Evolutionary conservation across 2,888 invertebrate genomes (phyloP), one percentile per base, ranked within the genome.

Genomic region (Macrophya annulata): DNA sequence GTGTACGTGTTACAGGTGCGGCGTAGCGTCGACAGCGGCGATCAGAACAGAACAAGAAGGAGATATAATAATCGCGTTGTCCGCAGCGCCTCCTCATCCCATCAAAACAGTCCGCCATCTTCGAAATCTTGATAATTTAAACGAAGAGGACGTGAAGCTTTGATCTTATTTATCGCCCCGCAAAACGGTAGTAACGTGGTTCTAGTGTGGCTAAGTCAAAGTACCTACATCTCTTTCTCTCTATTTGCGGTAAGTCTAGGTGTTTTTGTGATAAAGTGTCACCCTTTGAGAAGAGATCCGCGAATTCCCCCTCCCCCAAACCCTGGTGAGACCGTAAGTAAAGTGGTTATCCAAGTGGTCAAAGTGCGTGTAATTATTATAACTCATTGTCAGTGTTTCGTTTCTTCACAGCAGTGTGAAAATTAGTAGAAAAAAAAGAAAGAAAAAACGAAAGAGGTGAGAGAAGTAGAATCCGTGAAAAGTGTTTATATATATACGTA

Each of bases 101-200:
- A 83, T 83, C 45, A 71, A 83, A 68, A 83, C 25, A 48, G 83
- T 83, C 25, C 68, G 83, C 17, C 83, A 83, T 71, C 71, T 31
- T 48, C 65, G 68, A 40, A 83, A 37, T 83, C 48, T 65, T 48
- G n/a, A 65, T 71, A 83, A 65, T 71, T 65, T 62, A 51, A 21
- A 51, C 45, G 48, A 68, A 83, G 48, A 83, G 83, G 83, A 83
- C 65, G 21, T 31, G 94, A 94, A 94, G 94, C 94, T 94, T 93
- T 93, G 93, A 92, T 94, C 94, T 94, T 94, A 94, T 94, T 94
- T 94, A 94, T 94, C 93, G 94, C 94, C 93, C 93, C 93, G 51
- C 76, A 17, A 81, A 62, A 83, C 65, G 59, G 83, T 74, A 40
- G 45, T 83, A 83, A 83, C 83, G 83, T 65, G 68, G 83, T 83